These are phyloP conservation scores for Dione juno DNA, from an alignment of 2,888 invertebrate species.

Conservation along the genomic window DNA sequence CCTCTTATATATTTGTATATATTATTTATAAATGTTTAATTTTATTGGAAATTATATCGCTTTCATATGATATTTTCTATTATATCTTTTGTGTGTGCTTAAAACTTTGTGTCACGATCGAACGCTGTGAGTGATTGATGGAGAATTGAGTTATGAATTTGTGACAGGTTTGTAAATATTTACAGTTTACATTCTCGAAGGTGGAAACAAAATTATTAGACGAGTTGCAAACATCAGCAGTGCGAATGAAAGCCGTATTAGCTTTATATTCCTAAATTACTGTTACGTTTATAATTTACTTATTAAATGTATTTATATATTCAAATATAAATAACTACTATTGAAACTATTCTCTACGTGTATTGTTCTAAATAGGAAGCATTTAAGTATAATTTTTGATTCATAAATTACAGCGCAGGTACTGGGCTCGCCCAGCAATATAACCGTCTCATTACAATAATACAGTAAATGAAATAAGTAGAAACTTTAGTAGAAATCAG, in stretches of 20 bases:
- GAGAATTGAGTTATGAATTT: slow-evolving; percentile 9
- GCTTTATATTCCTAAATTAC: not conserved
- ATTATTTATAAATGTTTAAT: not conserved
- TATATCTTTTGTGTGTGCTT: slow-evolving; percentile 10
- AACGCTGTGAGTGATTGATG: slow-evolving; percentile 23
- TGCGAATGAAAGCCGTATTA: slow-evolving; percentile 2
- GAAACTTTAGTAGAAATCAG: slow-evolving; percentile 55
- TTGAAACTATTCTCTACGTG: not conserved
- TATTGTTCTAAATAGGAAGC: not conserved
- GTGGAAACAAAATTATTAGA: slow-evolving; percentile 6
- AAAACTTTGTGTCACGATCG: slow-evolving; percentile 7
- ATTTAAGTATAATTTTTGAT: not conserved
- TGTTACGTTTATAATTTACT: not conserved
- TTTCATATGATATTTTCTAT: not conserved
- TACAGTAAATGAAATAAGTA: slow-evolving; percentile 47
- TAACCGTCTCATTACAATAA: slow-evolving; percentile 42
- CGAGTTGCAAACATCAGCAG: not conserved
- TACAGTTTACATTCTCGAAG: not conserved
- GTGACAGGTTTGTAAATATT: not conserved
- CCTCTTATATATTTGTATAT: too few species aligned
- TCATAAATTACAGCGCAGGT: not conserved
- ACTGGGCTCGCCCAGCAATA: slow-evolving; percentile 34
- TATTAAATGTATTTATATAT: not conserved
- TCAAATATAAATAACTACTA: not conserved
- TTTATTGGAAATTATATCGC: not conserved